A percentile compares a stretch with the other conserved stretches of the same genome.
Evolutionary conservation across 2,113 vertebrate genomes (phyloP).

Genomic region (Ramphastos sulfuratus): DNA sequence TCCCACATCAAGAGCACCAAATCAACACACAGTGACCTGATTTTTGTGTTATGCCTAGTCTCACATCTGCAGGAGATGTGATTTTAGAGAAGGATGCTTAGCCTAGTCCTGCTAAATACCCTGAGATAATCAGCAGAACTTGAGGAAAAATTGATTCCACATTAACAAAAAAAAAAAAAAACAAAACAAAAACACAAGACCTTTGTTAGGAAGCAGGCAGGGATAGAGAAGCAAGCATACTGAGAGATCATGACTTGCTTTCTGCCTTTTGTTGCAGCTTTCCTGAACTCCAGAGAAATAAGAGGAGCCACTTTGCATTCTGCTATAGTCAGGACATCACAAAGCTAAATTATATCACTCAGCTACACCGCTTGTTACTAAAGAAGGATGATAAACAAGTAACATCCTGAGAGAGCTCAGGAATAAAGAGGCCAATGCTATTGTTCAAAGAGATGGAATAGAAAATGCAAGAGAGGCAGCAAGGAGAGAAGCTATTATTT

Average conservation of each 20-base stretch:
- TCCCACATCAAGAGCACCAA: neutral
- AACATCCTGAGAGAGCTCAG: slow-evolving; percentile 10
- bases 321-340: neutral
- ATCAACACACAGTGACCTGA: neutral
- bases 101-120: neutral
- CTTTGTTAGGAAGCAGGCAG: neutral
- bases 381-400: slow-evolving; percentile 40
- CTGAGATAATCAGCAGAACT: neutral
- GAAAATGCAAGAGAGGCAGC: neutral
- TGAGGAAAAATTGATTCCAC: neutral
- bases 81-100: neutral
- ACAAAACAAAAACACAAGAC: neutral
- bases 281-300: neutral
- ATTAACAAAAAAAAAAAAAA: neutral
- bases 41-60: neutral
- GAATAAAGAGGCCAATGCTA: neutral
- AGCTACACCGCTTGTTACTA: neutral
- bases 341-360: slow-evolving; percentile 46
- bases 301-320: slow-evolving; percentile 39
- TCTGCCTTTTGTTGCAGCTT: neutral
- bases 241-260: neutral
- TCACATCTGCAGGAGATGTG: neutral
- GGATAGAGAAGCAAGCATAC: neutral
- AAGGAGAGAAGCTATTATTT: neutral
- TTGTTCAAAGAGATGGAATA: neutral